phyloP scores from a whole-genome alignment of 2,113 vertebrate species.

The Urocitellus parryii region DNA sequence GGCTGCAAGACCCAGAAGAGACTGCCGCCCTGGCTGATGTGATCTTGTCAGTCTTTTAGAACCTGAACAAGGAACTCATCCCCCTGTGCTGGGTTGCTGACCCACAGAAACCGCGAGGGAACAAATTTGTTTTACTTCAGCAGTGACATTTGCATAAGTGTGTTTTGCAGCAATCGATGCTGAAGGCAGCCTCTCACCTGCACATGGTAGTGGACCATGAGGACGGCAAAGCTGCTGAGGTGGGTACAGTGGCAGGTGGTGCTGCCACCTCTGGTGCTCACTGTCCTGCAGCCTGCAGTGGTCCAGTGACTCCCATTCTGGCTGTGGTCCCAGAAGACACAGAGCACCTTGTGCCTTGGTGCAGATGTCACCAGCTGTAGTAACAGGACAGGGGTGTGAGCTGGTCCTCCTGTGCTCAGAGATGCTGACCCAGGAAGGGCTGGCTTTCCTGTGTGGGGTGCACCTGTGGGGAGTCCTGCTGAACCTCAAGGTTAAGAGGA shows the following conservation, averaged over 20 bases:
- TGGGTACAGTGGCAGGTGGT: conserved; percentile 88
- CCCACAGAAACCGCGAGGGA: too few relatives aligned
- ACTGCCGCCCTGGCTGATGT: too few relatives aligned
- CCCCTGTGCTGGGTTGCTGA: too few relatives aligned
- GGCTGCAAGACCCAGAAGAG: too few relatives aligned
- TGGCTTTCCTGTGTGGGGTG: neutral
- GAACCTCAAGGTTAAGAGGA: neutral
- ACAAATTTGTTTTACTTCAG: neutral
- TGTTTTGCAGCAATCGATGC: too few relatives aligned
- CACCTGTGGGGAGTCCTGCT: neutral
- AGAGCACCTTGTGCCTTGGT: too few relatives aligned
- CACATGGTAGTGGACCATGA: conserved; percentile 72
- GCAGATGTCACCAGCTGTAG: too few relatives aligned
- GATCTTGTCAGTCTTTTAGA: neutral
- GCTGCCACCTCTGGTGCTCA: conserved; percentile 59
- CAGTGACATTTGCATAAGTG: too few relatives aligned
- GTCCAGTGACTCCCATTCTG: too few relatives aligned
- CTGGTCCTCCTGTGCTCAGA: neutral
- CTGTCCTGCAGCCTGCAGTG: conserved; percentile 68
- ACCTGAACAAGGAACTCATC: neutral
- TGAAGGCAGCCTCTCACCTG: neutral
- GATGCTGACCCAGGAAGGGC: neutral
- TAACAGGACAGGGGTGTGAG: too few relatives aligned
- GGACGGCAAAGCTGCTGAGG: conserved; percentile 88
- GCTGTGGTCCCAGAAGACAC: too few relatives aligned